Conservation (phyloP, 2,888 invertebrate genomes). For the Anthophora plumipes region DNA sequence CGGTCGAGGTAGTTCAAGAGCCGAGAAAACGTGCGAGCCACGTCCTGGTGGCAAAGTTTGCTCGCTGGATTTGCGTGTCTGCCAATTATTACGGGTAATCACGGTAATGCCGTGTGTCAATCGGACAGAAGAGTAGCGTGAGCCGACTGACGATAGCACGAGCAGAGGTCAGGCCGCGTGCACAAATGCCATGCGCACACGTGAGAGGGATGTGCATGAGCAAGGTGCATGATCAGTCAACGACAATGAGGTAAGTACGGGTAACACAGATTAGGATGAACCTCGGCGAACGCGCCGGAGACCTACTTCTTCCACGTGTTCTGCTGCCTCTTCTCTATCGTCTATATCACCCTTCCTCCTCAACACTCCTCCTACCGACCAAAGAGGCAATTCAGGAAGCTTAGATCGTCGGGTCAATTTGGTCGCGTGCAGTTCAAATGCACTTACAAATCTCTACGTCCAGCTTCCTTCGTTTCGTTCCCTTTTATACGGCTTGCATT, state of each 20-base stretch:
- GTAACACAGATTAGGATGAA: slow-evolving; percentile 58
- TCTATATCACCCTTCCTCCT: not conserved
- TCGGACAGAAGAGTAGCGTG: slow-evolving; percentile 36
- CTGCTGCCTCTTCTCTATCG: not conserved
- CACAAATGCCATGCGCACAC: slow-evolving; percentile 2
- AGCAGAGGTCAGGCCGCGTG: slow-evolving; percentile 38
- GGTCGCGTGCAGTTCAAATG: slow-evolving; percentile 30
- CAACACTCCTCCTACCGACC: not conserved
- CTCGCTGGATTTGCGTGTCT: slow-evolving; percentile 48
- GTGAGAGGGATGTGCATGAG: slow-evolving; percentile 45
- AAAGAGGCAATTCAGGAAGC: slow-evolving; percentile 50
- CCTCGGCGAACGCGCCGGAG: slow-evolving; percentile 44
- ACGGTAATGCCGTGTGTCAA: slow-evolving; percentile 33
- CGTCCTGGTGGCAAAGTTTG: slow-evolving; percentile 17
- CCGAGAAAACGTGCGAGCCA: not conserved
- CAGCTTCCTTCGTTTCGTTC: not conserved
- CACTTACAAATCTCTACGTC: slow-evolving; percentile 1
- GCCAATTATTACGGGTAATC: slow-evolving; percentile 43
- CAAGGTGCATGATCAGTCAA: slow-evolving; percentile 66
- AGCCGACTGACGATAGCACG: slow-evolving; percentile 28
- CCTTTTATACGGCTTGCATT: not conserved
- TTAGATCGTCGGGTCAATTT: slow-evolving; percentile 31
- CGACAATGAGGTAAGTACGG: slow-evolving; percentile 63
- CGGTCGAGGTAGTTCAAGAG: slow-evolving; percentile 4
- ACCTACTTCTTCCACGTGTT: slow-evolving; percentile 61